Conservation (phyloP, 2,113 vertebrate species). For the Arothron firmamentum region DNA sequence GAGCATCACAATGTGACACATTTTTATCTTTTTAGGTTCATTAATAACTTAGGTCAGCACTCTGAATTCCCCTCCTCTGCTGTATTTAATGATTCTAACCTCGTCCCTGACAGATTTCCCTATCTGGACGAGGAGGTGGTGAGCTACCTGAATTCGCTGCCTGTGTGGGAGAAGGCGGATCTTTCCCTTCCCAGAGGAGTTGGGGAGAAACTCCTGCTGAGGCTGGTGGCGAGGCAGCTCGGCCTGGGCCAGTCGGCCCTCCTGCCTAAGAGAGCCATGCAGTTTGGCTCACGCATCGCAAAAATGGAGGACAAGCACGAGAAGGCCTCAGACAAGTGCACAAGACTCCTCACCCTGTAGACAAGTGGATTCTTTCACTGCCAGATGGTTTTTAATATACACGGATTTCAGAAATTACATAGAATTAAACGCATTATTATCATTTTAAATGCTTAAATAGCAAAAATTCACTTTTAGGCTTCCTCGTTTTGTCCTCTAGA, state of each 20-base stretch:
- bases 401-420: constrained; percentile 3
- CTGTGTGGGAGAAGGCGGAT: constrained; percentile 84
- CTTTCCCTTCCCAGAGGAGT: constrained; percentile 85
- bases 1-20: too few relatives aligned
- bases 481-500: constrained; percentile 35
- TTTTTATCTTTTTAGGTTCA: too few relatives aligned
- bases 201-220: constrained; percentile 90
- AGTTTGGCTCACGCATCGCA: constrained; percentile 94
- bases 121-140: constrained; percentile 94
- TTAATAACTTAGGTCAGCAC: too few relatives aligned
- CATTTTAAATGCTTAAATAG: background rate
- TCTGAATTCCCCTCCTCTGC: too few relatives aligned
- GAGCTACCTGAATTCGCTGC: constrained; percentile 84
- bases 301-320: constrained; percentile 86
- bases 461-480: background rate
- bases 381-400: constrained; percentile 19
- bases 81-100: background rate
- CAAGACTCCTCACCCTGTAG: constrained; percentile 72
- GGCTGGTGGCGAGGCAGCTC: constrained; percentile 77
- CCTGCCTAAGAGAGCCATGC: constrained; percentile 91
- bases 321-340: constrained; percentile 87
- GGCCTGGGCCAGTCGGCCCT: constrained; percentile 78
- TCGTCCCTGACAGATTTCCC: constrained; percentile 79
- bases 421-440: background rate
- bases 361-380: background rate